Percentiles rank a stretch among this genome's conserved stretches.
Evolutionary conservation across 2,113 vertebrate genomes (phyloP).

Genomic region (Antigone vipio): DNA sequence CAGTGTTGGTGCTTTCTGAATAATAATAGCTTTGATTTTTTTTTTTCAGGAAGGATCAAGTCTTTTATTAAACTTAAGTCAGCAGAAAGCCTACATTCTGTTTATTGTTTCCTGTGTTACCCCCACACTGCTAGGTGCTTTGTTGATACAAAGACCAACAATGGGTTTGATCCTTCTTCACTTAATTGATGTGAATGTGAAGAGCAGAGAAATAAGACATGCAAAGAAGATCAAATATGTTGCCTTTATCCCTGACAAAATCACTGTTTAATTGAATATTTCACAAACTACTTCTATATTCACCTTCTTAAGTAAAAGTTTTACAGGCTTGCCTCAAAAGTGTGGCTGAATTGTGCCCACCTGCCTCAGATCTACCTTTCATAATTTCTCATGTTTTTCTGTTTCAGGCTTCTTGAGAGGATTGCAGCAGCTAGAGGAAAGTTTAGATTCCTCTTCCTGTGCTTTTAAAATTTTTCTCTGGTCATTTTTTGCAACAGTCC

Average conservation of each 20-base stretch:
- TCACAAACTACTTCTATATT: background rate
- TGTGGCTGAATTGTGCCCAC: background rate
- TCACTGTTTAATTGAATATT: background rate
- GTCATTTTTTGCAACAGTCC: background rate
- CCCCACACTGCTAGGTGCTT: background rate
- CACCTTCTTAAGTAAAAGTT: background rate
- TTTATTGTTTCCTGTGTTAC: background rate
- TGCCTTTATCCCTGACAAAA: background rate
- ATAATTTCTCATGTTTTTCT: background rate
- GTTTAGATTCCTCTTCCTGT: background rate
- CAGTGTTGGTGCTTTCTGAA: background rate
- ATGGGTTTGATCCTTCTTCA: background rate
- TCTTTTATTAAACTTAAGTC: constrained; percentile 48
- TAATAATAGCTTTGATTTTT: constrained; percentile 28
- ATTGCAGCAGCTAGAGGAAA: background rate
- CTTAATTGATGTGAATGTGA: background rate
- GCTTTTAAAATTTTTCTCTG: background rate
- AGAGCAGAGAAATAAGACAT: background rate
- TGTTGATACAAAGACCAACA: background rate
- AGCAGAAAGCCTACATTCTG: constrained; percentile 2
- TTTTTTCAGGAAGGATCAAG: constrained; percentile 18
- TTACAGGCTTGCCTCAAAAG: background rate
- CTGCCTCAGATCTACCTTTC: background rate
- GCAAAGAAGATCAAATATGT: background rate
- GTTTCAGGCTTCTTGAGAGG: background rate